Percentiles rank a stretch among this genome's conserved stretches.
These are phyloP conservation scores for Nymphalis c-album DNA, from an alignment of 2,888 invertebrate species.

Conservation along the genomic window DNA sequence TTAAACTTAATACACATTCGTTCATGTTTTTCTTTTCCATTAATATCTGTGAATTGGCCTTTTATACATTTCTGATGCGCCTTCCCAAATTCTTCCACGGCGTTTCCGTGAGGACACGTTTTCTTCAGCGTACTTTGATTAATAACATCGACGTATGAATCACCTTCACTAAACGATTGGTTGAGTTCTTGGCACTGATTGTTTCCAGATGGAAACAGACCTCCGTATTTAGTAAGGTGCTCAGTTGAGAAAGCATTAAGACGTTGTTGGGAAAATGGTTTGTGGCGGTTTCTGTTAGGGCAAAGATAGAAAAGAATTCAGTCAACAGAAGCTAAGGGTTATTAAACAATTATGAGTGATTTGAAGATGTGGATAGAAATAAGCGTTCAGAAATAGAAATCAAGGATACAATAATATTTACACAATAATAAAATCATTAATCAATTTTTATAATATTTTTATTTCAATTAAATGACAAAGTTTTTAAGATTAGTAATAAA, in stretches of 20 bases:
- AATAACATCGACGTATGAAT: constrained; percentile 75
- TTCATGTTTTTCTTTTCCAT: constrained; percentile 69
- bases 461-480: constrained; percentile 23
- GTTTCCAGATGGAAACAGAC: constrained; percentile 74
- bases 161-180: constrained; percentile 75
- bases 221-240: constrained; percentile 76
- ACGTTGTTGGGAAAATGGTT: constrained; percentile 80
- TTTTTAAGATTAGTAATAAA: constrained; percentile 6
- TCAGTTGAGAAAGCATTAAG: constrained; percentile 79
- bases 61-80: constrained; percentile 78
- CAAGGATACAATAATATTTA: neutral
- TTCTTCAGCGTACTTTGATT: constrained; percentile 66
- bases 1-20: constrained; percentile 78
- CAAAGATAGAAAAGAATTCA: constrained; percentile 65
- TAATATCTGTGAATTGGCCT: constrained; percentile 60
- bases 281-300: constrained; percentile 77
- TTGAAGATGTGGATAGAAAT: constrained; percentile 5
- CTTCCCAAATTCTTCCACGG: constrained; percentile 76
- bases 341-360: constrained; percentile 21
- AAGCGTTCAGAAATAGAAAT: constrained; percentile 11
- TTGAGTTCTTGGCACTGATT: constrained; percentile 76
- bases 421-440: constrained; percentile 27
- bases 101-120: constrained; percentile 73
- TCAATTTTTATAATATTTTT: constrained; percentile 21
- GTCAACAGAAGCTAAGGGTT: constrained; percentile 41